These are phyloP conservation scores for Pseudomyrmex cubaensis DNA, from an alignment of 1,140 invertebrate species.

Conservation along the genomic window DNA sequence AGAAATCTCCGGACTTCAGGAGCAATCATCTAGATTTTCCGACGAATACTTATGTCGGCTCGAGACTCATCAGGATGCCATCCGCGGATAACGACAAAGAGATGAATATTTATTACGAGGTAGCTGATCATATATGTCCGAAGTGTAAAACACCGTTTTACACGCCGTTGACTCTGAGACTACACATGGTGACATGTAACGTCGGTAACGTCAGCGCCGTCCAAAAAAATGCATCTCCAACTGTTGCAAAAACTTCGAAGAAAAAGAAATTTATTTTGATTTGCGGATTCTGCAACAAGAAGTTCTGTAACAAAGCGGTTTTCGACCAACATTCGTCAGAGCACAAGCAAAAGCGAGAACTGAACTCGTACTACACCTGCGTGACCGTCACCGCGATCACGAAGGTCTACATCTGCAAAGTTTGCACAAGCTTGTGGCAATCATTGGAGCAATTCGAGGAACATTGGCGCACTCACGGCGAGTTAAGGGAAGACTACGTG, in stretches of 20 bases:
- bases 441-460: constrained; percentile 63
- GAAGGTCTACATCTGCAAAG: constrained; percentile 68
- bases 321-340: constrained; percentile 70
- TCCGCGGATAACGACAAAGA: not conserved
- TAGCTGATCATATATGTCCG: constrained; percentile 80
- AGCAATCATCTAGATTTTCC: constrained; percentile 78
- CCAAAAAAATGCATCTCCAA: not conserved
- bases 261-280: constrained; percentile 11
- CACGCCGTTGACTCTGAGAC: constrained; percentile 62
- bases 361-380: constrained; percentile 52
- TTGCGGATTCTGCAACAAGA: constrained; percentile 70
- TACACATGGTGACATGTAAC: constrained; percentile 65
- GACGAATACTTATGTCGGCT: constrained; percentile 67
- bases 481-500: constrained; percentile 49
- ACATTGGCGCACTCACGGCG: constrained; percentile 74
- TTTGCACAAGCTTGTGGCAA: constrained; percentile 64
- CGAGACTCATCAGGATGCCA: not conserved
- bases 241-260: not conserved
- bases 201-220: no score
- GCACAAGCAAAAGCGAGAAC: constrained; percentile 61
- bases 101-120: constrained; percentile 65
- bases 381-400: constrained; percentile 41
- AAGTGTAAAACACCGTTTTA: constrained; percentile 76
- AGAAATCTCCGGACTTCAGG: constrained; percentile 74
- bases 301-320: constrained; percentile 46